Conservation (phyloP, 2,113 vertebrate genomes). For the Pristiophorus japonicus region DNA sequence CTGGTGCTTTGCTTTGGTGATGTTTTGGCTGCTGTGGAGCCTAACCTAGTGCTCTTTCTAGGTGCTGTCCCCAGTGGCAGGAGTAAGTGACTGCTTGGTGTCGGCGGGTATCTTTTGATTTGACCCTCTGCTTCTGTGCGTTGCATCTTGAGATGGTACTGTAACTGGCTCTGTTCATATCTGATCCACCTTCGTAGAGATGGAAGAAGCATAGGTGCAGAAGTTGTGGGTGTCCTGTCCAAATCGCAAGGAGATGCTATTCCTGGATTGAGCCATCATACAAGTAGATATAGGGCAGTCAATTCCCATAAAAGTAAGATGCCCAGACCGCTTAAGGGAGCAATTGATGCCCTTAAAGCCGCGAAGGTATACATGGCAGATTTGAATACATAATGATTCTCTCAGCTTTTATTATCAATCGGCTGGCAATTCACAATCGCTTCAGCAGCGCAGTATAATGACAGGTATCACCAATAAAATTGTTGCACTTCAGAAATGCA, state of each 20-base stretch:
- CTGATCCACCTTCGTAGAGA: not conserved
- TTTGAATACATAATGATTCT: not conserved
- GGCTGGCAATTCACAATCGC: not conserved
- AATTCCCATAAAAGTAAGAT: not conserved
- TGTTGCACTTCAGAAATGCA: not conserved
- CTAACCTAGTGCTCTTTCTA: not conserved
- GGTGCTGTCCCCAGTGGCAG: not conserved
- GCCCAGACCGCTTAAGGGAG: not conserved
- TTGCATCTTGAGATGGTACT: not conserved
- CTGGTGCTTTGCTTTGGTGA: not conserved
- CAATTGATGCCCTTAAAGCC: not conserved
- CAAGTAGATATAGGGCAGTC: not conserved
- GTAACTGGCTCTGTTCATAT: not conserved
- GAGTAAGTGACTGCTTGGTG: not conserved
- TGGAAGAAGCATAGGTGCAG: not conserved
- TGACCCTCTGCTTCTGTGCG: no score
- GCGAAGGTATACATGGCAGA: not conserved
- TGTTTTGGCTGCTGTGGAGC: no score
- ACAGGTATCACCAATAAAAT: not conserved
- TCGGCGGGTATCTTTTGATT: not conserved
- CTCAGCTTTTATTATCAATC: constrained; percentile 6
- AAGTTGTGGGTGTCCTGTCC: not conserved
- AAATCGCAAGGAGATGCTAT: not conserved
- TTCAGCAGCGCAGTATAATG: not conserved
- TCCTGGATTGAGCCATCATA: not conserved